Evolutionary conservation across 2,797 vertebrate species (phyloP), one percentile per base, ranked within the genome.

Genomic region (Hirundo rustica): DNA sequence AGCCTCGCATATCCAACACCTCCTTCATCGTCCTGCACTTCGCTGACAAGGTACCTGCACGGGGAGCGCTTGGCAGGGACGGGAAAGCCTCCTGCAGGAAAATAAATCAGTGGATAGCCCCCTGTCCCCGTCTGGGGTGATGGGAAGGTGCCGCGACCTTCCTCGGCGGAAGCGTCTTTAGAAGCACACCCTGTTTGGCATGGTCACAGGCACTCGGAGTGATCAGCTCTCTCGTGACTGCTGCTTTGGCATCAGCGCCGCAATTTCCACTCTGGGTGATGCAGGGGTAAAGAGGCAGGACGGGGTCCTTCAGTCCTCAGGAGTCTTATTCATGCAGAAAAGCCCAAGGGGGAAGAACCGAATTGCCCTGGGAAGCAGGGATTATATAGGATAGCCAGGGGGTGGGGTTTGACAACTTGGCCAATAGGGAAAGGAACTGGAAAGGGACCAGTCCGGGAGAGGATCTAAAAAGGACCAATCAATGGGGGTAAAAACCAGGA

Each of bases 1-100:
- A 99, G n/a, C 99, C 99, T 2, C 98, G 99, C 8, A 99, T 99
- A 98, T 99, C 99, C 96, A 99, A 99, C 97, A 97, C 84, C 1
- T 98, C 99, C 70, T 99, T 99, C 97, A 98, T 99, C 36, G 73
- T 99, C 64, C 44, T 98, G 11, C 99, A 99, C 97, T 99, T 99
- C 9, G 99, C 99, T 0, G 99, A 99, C 58, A 98, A 99, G 99
- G 99, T 99, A 95, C 89, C 29, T 9, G 1, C 40, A 2, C 5
- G 9, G 32, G 67, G n/a, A 20, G 4, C 2, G 1, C 11, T 0
- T 10, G 2, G 36, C 76, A 23, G 20, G n/a, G 12, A 6, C 22
- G 5, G 27, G 20, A 38, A 6, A 47, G 21, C 30, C 2, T 4
- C 26, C 1, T 2, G 13, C 51, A 27, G 58, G 11, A 14, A 26